Conservation (phyloP, 2,888 invertebrate species). For the Lasioglossum marginatum region DNA sequence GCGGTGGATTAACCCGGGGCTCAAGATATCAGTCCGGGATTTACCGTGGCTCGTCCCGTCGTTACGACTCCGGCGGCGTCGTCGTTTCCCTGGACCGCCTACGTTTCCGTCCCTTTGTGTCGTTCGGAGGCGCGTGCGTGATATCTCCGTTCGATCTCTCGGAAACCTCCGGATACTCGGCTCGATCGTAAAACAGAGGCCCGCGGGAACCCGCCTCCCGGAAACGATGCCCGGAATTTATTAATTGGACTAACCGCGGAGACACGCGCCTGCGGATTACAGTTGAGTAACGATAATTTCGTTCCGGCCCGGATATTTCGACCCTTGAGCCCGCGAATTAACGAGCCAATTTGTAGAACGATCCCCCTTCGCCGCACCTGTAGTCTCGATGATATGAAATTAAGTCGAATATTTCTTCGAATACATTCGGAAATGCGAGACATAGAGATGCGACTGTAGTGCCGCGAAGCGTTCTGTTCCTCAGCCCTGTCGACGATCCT, state of each 20-base stretch:
- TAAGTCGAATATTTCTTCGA: not conserved
- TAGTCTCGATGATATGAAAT: not conserved
- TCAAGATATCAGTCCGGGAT: constrained; percentile 82
- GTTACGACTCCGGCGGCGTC: constrained; percentile 66
- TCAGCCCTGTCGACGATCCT: constrained; percentile 31
- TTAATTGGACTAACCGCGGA: constrained; percentile 42
- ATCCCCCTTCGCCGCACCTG: not conserved
- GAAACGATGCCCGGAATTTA: constrained; percentile 32
- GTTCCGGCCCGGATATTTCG: constrained; percentile 14
- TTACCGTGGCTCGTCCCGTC: constrained; percentile 72
- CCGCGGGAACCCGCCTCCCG: not conserved
- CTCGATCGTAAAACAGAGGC: constrained; percentile 35
- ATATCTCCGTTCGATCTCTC: constrained; percentile 1
- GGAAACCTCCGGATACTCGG: not conserved
- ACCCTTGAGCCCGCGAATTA: constrained; percentile 20
- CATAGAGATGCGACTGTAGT: not conserved
- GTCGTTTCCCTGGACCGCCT: constrained; percentile 47
- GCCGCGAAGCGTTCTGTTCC: not conserved
- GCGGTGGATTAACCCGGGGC: constrained; percentile 81
- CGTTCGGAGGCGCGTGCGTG: constrained; percentile 9
- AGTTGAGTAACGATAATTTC: constrained; percentile 44
- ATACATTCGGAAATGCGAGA: not conserved
- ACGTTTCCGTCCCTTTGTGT: constrained; percentile 44
- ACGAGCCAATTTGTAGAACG: constrained; percentile 1
- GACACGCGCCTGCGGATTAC: constrained; percentile 12